Evolutionary conservation across 1,140 invertebrate genomes (phyloP).

Genomic region (Aphis craccivora): DNA sequence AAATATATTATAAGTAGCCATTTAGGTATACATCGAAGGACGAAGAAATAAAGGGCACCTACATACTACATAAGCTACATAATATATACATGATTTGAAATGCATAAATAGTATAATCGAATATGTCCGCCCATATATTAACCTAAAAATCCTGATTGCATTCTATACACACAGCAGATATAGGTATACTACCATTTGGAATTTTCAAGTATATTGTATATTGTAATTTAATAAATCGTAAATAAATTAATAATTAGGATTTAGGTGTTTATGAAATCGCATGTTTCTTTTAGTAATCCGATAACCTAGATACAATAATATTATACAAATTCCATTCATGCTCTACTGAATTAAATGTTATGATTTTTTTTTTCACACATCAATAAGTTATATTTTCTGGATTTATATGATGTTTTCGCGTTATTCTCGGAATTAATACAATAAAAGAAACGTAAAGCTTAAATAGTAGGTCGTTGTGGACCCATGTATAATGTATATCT

Average conservation of each 20-base stretch:
- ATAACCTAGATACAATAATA: background rate
- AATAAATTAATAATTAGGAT: slow-evolving; percentile 60
- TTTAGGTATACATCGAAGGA: background rate
- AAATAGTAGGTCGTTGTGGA: background rate
- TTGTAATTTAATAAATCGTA: background rate
- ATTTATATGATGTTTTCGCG: background rate
- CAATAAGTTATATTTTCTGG: background rate
- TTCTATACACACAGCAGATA: background rate
- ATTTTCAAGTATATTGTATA: background rate
- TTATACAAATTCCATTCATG: background rate
- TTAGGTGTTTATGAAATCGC: background rate
- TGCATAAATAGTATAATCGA: background rate
- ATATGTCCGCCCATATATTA: background rate
- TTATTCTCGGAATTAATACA: background rate
- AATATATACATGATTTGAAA: background rate
- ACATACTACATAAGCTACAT: too few species aligned
- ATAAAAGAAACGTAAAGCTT: background rate
- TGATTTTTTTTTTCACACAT: background rate
- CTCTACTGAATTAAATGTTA: background rate
- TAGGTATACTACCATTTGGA: background rate
- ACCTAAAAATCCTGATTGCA: background rate
- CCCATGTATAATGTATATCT: too few species aligned
- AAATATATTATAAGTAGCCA: background rate
- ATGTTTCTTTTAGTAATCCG: background rate
- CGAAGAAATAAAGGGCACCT: too few species aligned